Percentiles rank a stretch among this genome's conserved stretches.
Evolutionary conservation across 2,797 vertebrate species (phyloP).

Genomic region (Zenarchopterus dispar): DNA sequence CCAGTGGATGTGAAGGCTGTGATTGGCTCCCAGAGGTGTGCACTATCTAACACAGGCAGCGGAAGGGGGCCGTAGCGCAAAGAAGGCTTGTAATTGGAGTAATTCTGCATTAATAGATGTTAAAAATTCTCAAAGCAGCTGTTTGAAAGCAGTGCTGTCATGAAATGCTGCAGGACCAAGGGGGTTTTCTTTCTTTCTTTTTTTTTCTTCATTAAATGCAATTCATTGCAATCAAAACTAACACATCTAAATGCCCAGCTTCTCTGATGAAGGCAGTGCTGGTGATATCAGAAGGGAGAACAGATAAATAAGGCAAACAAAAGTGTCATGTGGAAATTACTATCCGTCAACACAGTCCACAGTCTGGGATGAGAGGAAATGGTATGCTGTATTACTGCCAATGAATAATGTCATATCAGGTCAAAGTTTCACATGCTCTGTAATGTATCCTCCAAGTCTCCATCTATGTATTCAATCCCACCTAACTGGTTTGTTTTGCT

Average conservation of each 20-base stretch:
- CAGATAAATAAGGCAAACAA: conserved; percentile 78
- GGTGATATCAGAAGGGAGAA: conserved; percentile 59
- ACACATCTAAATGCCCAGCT: conserved; percentile 59
- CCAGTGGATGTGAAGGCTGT: conserved; percentile 91
- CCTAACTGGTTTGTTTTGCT: conserved; percentile 64
- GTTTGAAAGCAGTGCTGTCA: conserved; percentile 83
- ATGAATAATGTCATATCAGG: conserved; percentile 76
- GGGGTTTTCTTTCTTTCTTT: conserved; percentile 38
- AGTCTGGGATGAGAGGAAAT: conserved; percentile 70
- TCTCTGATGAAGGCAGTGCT: conserved; percentile 61
- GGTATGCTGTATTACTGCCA: conserved; percentile 73
- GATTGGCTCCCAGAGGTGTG: conserved; percentile 95
- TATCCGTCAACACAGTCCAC: conserved; percentile 74
- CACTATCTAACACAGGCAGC: conserved; percentile 92
- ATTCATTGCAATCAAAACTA: conserved; percentile 58
- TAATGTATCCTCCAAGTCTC: conserved; percentile 65
- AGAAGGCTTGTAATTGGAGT: conserved; percentile 98
- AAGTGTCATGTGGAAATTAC: conserved; percentile 76
- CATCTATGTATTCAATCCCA: conserved; percentile 62
- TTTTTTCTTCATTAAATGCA: conserved; percentile 40
- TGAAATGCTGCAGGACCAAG: conserved; percentile 82
- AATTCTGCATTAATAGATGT: conserved; percentile 99
- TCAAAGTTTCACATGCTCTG: conserved; percentile 69
- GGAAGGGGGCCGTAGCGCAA: conserved; percentile 89
- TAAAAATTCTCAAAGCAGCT: conserved; percentile 88